phyloP scores from a whole-genome alignment of 2,797 vertebrate species.

The Agapornis canus region DNA sequence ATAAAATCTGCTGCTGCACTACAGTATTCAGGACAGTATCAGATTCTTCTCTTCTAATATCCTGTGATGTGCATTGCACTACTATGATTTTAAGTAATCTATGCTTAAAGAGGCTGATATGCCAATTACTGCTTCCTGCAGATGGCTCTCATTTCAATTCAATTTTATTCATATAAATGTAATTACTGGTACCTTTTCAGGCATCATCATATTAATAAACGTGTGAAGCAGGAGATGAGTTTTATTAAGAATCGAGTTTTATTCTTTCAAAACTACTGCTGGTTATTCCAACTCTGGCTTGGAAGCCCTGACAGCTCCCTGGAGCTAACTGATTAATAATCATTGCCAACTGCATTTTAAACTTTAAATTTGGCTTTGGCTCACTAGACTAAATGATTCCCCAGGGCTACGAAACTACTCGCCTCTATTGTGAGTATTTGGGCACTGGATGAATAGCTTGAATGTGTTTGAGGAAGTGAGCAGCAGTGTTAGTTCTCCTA shows the following conservation, averaged over 20 bases:
- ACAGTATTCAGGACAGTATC: neutral
- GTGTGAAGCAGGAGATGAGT: neutral
- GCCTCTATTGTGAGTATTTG: neutral
- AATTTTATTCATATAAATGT: conserved; percentile 12
- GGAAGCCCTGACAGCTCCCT: conserved; percentile 49
- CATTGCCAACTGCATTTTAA: conserved; percentile 44
- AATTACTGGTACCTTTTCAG: conserved; percentile 23
- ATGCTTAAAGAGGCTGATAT: neutral
- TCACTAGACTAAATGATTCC: conserved; percentile 14
- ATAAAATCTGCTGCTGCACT: neutral
- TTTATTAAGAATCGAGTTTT: conserved; percentile 41
- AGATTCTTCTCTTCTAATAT: neutral
- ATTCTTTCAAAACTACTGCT: conserved; percentile 54
- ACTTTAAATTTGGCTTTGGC: conserved; percentile 56
- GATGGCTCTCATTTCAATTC: conserved; percentile 3
- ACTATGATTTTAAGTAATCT: neutral
- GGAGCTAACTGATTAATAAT: conserved; percentile 64
- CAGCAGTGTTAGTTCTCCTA: neutral
- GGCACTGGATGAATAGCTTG: conserved; percentile 12
- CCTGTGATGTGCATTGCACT: neutral
- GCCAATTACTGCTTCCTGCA: conserved; percentile 4
- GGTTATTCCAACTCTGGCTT: conserved; percentile 43
- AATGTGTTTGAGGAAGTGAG: conserved; percentile 2
- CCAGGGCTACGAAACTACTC: conserved; percentile 5
- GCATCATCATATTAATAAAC: conserved; percentile 8